Base-by-base conservation (phyloP, 2,113 vertebrate genomes). In the Orientallactaga bullata region DNA sequence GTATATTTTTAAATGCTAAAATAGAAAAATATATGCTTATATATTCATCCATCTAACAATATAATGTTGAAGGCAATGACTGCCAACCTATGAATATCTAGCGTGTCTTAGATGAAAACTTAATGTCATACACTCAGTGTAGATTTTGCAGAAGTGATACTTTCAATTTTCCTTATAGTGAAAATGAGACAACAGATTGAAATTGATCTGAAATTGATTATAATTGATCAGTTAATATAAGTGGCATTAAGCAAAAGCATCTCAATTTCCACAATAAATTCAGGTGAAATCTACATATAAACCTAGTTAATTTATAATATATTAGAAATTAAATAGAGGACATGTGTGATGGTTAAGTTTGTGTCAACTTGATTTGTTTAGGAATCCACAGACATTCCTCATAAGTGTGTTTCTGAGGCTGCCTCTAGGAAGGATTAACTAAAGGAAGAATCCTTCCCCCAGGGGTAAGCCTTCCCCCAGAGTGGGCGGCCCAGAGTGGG, bases 231-330 rank as follows among this genome's bases (percentile, higher is more conserved):
- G 76, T 66, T 80, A 66, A 5, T 71, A 5, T 65, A 88, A 83
- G 63, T 85, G 32, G 58, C 30, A 81, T 47, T 16, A 90, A 51
- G 32, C 65, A 76, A 80, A 81, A 84, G 3, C 32, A 39, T 65
- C 24, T 71, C 21, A 85, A 26, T 69, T 95, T 92, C 82, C 79
- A 85, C 87, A 91, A 60, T 90, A 93, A 92, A 60, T 83, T 91
- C 71, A 23, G 24, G 81, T 94, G 42, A 37, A 58, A 55, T 85
- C 4, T 80, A 51, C 6, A 60, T 42, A 11, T 83, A 80, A 95
- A 86, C 76, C 84, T 80, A 60, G 42, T 84, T 76, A 92, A 83
- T 61, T 68, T 30, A 79, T 78, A 72, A 88, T 95, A 61, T 69
- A 87, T 30, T 79, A 63, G 93, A 80, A 68, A 82, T 83, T 15